phyloP scores from a whole-genome alignment of 2,888 invertebrate species.

The Parnassius orleans region DNA sequence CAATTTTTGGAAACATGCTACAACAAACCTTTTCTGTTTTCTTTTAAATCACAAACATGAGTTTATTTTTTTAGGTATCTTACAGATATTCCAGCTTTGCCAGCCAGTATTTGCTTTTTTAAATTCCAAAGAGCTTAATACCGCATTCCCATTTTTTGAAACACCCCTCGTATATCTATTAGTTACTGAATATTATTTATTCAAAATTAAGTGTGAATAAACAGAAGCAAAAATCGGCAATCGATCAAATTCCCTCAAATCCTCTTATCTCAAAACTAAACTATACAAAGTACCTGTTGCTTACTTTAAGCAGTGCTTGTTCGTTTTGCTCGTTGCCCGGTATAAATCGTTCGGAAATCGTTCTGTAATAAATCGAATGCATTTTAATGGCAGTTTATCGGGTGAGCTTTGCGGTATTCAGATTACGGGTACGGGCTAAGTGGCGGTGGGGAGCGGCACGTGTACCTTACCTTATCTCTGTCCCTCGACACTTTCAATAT shows the following conservation, averaged over 20 bases:
- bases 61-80: too few species aligned
- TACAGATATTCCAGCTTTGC: too few species aligned
- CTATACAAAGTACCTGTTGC: slow-evolving; percentile 5
- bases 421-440: slow-evolving; percentile 73
- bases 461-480: slow-evolving; percentile 71
- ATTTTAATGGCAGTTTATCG: slow-evolving; percentile 81
- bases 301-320: slow-evolving; percentile 6
- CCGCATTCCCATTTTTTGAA: too few species aligned
- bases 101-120: too few species aligned
- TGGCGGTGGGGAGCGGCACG: slow-evolving; percentile 74
- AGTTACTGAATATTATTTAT: too few species aligned
- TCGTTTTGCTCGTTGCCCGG: slow-evolving; percentile 7
- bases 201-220: too few species aligned
- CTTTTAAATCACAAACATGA: too few species aligned
- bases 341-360: slow-evolving; percentile 66
- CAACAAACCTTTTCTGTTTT: too few species aligned
- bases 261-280: slow-evolving; percentile 10
- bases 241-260: not conserved
- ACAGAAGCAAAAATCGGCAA: too few species aligned
- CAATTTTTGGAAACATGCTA: too few species aligned
- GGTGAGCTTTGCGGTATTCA: slow-evolving; percentile 78
- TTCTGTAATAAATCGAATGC: slow-evolving; percentile 79
- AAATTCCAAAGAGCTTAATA: too few species aligned
- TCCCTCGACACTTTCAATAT: slow-evolving; percentile 80
- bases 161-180: too few species aligned